These are phyloP conservation scores for Lota lota DNA, from an alignment of 2,113 vertebrate species.

Conservation along the genomic window DNA sequence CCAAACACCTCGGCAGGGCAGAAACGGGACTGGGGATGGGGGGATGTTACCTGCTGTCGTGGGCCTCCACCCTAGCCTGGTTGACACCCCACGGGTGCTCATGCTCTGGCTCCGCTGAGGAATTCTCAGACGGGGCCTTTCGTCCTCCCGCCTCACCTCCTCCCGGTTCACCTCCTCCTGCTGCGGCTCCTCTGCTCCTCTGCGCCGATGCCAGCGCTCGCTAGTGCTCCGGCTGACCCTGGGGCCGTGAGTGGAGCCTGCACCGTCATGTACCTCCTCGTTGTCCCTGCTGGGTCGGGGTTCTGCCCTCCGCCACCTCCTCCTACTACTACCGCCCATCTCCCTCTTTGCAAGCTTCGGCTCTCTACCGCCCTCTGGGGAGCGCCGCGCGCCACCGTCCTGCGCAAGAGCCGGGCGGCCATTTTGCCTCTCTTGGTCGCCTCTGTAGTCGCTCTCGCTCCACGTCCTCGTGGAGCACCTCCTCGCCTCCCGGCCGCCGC, in stretches of 20 bases:
- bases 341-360: constrained; percentile 15
- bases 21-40: constrained; percentile 6
- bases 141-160: constrained; percentile 43
- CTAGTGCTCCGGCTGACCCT: constrained; percentile 43
- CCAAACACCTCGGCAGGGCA: constrained; percentile 18
- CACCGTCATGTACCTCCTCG: constrained; percentile 29
- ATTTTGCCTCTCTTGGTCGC: constrained; percentile 57
- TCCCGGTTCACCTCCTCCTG: constrained; percentile 48
- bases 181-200: neutral
- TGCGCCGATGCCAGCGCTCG: constrained; percentile 33
- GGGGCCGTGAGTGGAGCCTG: neutral
- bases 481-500: constrained; percentile 52
- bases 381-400: constrained; percentile 43
- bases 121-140: constrained; percentile 30
- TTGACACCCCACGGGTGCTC: constrained; percentile 41
- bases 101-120: constrained; percentile 56
- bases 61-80: constrained; percentile 38
- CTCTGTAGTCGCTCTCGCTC: constrained; percentile 64
- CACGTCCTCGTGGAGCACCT: constrained; percentile 54
- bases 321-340: constrained; percentile 6
- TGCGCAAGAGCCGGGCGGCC: constrained; percentile 39
- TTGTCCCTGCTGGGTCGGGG: constrained; percentile 10
- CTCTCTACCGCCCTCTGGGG: constrained; percentile 31
- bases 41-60: constrained; percentile 63
- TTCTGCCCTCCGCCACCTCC: constrained; percentile 24